Conservation (phyloP, 1,140 invertebrate genomes). For the Mactra quadrangularis region DNA sequence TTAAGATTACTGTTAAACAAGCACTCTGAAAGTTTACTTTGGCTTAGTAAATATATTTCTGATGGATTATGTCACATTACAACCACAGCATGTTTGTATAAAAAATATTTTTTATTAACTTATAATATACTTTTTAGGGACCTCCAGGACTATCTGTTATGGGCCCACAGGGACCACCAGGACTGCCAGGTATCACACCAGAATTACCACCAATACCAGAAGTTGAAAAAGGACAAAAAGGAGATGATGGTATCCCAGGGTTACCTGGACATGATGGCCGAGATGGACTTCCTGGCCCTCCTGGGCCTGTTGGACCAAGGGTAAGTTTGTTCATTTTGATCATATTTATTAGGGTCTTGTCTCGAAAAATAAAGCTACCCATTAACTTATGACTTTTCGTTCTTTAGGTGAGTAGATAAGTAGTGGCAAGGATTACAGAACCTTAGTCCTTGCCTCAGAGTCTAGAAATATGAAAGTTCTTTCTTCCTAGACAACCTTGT, state of each 20-base stretch:
- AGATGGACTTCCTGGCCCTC: conserved; percentile 38
- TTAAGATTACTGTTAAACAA: no score
- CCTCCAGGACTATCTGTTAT: conserved; percentile 40
- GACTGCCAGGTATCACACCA: conserved; percentile 24
- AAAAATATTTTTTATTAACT: no score
- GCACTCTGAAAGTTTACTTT: no score
- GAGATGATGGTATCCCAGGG: conserved; percentile 30
- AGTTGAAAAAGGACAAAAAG: conserved; percentile 42
- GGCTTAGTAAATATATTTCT: no score
- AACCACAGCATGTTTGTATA: no score
- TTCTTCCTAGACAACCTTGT: no score
- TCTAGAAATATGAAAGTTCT: no score
- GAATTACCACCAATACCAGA: conserved; percentile 41
- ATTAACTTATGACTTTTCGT: no score
- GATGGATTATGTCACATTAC: no score
- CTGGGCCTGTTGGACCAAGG: conserved; percentile 29
- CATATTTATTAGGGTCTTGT: no score
- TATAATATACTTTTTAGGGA: conserved; percentile 50
- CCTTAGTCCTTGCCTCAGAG: background rate
- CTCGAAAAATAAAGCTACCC: no score
- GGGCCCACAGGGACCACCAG: conserved; percentile 37
- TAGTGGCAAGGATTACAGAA: background rate
- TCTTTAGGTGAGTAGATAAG: background rate
- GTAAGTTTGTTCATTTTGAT: background rate
- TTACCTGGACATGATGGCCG: conserved; percentile 40